Base-by-base conservation (phyloP, 1,140 invertebrate genomes). In the Drosophila rufa region DNA sequence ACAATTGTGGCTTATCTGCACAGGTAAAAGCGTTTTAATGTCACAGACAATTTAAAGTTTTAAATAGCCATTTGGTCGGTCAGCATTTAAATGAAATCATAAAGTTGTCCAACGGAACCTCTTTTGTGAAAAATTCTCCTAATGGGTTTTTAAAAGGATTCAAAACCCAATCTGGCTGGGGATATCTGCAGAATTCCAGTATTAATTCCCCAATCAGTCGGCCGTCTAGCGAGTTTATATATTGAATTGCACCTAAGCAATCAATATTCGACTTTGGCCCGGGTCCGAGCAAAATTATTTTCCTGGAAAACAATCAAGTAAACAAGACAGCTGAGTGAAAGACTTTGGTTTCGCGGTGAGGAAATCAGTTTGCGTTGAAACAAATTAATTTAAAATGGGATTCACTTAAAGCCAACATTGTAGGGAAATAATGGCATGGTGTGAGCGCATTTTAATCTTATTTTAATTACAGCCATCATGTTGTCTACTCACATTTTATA, bases 281-380 rank as follows among this genome's bases (percentile, higher is more conserved):
- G 22, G 48, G n/a, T 8, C 15, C 48, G 4, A 22, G 48, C 22
- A 25, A 55, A 40, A 42, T 55, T 25, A 33, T 33, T 53, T 67
- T 33, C 22, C 22, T 14, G 40, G 11, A 70, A 55, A 38, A n/a
- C 40, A 38, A 43, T 51, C 12, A 53, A 70, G 19, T 53, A 38
- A 69, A 67, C 61, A 51, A 69, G 62, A 33, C 61, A 42, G 61
- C 27, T 43, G 61, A 48, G 57, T 33, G 38, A 65, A 62, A 65
- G 57, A 45, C 40, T 62, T 62, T 46, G 17, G 30, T 22, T 33
- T 14, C 11, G 14, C 1, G 19, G 17, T 27, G 15, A 43, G 40
- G 5, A 45, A 43, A 65, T 36, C 7, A 61, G 45, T 33, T 25
- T 11, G 36, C 33, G 51, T 22, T 22, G 12, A 56, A 56, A 40